A percentile compares a stretch with the other conserved stretches of the same genome.
phyloP scores from a whole-genome alignment of 2,797 vertebrate species.

The Phyllotis vaccarum region DNA sequence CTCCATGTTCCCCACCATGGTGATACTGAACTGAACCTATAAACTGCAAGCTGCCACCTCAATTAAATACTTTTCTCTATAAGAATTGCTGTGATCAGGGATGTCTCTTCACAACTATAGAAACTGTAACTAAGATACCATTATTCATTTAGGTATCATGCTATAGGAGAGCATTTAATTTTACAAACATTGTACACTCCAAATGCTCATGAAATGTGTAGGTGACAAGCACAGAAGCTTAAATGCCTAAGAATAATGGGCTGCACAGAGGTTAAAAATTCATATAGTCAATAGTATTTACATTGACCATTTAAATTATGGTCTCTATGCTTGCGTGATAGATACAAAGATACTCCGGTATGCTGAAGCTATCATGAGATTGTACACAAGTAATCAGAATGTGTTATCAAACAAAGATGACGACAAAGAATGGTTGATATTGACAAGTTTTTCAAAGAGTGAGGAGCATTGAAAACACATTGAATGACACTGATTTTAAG shows the following conservation, averaged over 20 bases:
- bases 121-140: neutral
- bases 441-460: conserved; percentile 66
- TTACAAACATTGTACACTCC: neutral
- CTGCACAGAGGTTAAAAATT: neutral
- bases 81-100: neutral
- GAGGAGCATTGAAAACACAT: conserved; percentile 22
- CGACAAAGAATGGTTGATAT: conserved; percentile 65
- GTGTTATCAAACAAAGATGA: conserved; percentile 81
- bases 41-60: neutral
- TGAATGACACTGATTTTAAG: neutral
- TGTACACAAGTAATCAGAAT: conserved; percentile 81
- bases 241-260: neutral
- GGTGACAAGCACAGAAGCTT: neutral
- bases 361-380: conserved; percentile 72
- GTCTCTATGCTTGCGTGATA: conserved; percentile 65
- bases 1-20: neutral
- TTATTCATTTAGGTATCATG: neutral
- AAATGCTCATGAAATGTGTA: neutral
- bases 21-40: neutral
- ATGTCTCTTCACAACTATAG: neutral
- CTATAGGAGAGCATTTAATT: neutral
- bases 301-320: conserved; percentile 56
- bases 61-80: neutral
- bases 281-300: neutral
- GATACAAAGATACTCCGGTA: conserved; percentile 71